Percentiles rank a stretch among this genome's conserved stretches.
Conservation (phyloP, 2,113 vertebrate species). For the Cyanoramphus novaezelandiae region DNA sequence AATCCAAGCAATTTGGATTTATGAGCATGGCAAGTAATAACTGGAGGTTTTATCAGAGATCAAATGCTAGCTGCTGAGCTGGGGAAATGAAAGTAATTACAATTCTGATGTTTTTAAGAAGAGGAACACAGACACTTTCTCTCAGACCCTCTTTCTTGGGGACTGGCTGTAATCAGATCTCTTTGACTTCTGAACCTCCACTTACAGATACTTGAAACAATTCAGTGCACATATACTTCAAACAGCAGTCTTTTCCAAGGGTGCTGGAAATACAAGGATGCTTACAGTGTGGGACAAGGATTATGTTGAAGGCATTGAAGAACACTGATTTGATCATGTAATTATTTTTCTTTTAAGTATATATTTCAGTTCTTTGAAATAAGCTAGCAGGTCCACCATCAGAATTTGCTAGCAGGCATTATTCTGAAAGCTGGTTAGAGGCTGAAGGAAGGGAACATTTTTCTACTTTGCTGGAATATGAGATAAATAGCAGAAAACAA, state of each 20-base stretch:
- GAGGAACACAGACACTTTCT: not conserved
- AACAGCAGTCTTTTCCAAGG: not conserved
- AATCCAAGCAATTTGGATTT: conserved; percentile 25
- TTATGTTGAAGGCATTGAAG: not conserved
- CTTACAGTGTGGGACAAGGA: not conserved
- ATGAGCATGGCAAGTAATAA: not conserved
- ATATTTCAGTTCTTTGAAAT: not conserved
- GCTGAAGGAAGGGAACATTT: not conserved
- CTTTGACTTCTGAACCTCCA: not conserved
- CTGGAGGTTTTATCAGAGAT: conserved; percentile 16
- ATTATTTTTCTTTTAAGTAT: not conserved
- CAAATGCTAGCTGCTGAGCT: not conserved
- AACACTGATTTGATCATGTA: not conserved
- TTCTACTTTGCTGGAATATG: not conserved
- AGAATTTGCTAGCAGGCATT: not conserved
- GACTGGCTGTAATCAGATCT: not conserved
- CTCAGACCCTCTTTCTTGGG: not conserved
- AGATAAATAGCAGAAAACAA: not conserved
- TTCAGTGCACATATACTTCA: not conserved
- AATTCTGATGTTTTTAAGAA: not conserved
- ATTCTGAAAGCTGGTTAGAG: not conserved
- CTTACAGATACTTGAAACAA: not conserved
- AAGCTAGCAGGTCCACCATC: not conserved
- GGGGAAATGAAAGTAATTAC: conserved; percentile 8
- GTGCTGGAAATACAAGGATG: not conserved